Evolutionary conservation across 2,797 vertebrate genomes (phyloP).

Genomic region (Alectoris magna): DNA sequence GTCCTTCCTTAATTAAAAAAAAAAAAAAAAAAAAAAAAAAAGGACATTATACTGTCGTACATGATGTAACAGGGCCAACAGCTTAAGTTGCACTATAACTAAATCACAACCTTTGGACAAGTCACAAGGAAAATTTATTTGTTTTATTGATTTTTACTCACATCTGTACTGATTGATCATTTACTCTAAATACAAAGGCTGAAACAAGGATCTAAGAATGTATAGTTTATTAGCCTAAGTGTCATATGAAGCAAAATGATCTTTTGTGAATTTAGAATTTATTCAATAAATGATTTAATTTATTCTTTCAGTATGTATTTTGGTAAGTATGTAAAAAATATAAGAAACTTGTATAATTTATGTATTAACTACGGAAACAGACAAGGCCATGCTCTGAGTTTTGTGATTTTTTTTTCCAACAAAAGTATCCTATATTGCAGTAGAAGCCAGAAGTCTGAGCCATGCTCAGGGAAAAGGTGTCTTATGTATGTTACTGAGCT

Average conservation of each 20-base stretch:
- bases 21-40: slow-evolving; percentile 76
- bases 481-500: background rate
- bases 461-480: background rate
- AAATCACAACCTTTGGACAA: slow-evolving; percentile 77
- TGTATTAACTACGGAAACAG: background rate
- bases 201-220: slow-evolving; percentile 18
- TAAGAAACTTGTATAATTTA: background rate
- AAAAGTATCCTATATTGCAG: background rate
- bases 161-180: slow-evolving; percentile 47
- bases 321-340: background rate
- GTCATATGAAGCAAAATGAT: background rate
- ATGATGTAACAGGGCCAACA: slow-evolving; percentile 71
- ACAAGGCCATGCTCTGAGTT: background rate
- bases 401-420: background rate
- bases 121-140: slow-evolving; percentile 70
- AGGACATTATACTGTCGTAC: slow-evolving; percentile 50
- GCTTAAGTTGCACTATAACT: slow-evolving; percentile 73
- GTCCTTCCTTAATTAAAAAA: slow-evolving; percentile 71
- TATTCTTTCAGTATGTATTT: background rate
- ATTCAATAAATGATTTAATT: background rate
- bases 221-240: background rate
- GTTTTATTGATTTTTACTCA: slow-evolving; percentile 60
- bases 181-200: slow-evolving; percentile 44
- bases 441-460: background rate
- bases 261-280: slow-evolving; percentile 4